Percentiles rank a stretch among this genome's conserved stretches.
phyloP scores from a whole-genome alignment of 1,140 invertebrate species.

The Nomia melanderi region DNA sequence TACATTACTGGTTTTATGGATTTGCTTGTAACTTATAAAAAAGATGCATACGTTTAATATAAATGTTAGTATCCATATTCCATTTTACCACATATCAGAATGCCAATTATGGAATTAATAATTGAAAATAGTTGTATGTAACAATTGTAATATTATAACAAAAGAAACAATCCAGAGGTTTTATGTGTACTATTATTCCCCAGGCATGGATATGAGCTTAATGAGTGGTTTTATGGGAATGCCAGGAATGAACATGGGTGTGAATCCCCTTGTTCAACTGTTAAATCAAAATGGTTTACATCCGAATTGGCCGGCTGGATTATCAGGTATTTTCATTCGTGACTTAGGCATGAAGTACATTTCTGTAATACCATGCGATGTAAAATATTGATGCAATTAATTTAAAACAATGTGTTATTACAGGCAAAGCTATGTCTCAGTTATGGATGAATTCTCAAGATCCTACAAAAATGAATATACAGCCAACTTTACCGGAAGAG shows the following conservation, averaged over 20 bases:
- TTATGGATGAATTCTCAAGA: conserved; percentile 83
- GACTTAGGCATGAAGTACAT: neutral
- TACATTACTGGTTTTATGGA: conserved; percentile 16
- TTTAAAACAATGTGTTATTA: conserved; percentile 4
- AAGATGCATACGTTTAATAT: neutral
- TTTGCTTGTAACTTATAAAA: conserved; percentile 3
- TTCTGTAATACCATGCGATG: neutral
- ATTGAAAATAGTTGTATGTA: conserved; percentile 1
- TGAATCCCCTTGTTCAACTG: conserved; percentile 78
- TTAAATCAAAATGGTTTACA: conserved; percentile 78
- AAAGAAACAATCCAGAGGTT: neutral
- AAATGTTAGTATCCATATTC: neutral
- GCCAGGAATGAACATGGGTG: conserved; percentile 77
- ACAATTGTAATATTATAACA: neutral
- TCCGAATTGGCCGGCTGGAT: conserved; percentile 73
- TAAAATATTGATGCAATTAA: neutral
- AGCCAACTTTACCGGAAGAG: conserved; percentile 82
- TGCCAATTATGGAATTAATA: neutral
- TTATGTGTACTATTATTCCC: conserved; percentile 39
- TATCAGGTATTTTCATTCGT: conserved; percentile 67
- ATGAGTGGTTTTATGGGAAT: conserved; percentile 78
- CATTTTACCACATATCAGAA: neutral
- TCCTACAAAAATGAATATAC: conserved; percentile 77
- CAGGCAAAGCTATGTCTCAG: conserved; percentile 80
- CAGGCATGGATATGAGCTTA: conserved; percentile 77